Percentiles rank a stretch among this genome's conserved stretches.
These are phyloP conservation scores for Punctoribates punctum DNA, from an alignment of 2,888 invertebrate species.

Conservation along the genomic window DNA sequence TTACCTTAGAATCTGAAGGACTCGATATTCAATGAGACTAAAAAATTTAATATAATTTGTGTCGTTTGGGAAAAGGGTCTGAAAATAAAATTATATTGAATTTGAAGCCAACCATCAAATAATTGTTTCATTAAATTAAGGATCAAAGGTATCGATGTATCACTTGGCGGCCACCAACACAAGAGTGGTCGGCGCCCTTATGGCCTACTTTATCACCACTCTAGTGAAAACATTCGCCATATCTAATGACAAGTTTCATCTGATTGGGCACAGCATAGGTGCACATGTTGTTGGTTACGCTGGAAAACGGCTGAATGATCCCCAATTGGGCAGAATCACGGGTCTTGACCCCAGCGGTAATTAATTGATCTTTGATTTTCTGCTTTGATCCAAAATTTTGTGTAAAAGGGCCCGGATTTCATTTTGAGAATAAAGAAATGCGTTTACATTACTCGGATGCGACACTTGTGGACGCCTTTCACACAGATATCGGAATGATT, in stretches of 20 bases:
- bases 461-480: neutral
- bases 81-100: no score
- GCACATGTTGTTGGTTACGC: slow-evolving; percentile 27
- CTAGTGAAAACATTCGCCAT: neutral
- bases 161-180: neutral
- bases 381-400: no score
- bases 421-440: neutral
- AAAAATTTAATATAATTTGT: neutral
- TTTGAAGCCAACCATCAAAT: no score
- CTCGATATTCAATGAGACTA: neutral
- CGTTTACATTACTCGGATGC: neutral
- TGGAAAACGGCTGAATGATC: neutral
- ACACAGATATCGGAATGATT: neutral
- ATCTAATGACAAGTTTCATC: neutral
- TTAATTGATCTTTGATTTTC: neutral
- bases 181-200: neutral
- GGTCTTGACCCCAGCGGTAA: slow-evolving; percentile 12
- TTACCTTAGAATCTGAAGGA: neutral
- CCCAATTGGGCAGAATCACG: neutral
- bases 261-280: slow-evolving; percentile 27
- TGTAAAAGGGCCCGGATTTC: neutral
- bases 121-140: neutral
- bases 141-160: neutral
- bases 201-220: neutral
- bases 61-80: slow-evolving; percentile 14